Base-by-base conservation (phyloP, 1,140 invertebrate species). In the Brachionus calyciflorus region DNA sequence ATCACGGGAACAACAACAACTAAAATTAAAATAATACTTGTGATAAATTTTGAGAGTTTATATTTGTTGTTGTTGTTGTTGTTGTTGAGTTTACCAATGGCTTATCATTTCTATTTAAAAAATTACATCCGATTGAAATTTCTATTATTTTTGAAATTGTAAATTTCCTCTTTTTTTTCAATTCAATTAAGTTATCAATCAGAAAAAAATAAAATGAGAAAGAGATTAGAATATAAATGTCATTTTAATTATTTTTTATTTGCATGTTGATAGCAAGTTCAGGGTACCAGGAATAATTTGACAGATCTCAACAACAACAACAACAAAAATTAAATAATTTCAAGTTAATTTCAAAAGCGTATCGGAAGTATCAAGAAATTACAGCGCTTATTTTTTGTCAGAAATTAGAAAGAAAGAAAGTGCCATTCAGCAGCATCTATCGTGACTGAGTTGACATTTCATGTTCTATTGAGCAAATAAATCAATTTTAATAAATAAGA, bases 271-370 rank as follows among this genome's bases (percentile, higher is more conserved):
- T 60, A 37, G 30, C 55, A 37, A 60, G 30, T 60, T 60, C 3
- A 19, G 33, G 33, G 9, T n/a, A n/a, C n/a, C n/a, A n/a, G n/a
- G n/a, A n/a, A n/a, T n/a, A n/a, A n/a, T n/a, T 10, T 60, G 55
- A 60, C 55, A 60, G 55, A 60, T 60, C 19, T 60, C 9, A 37
- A 37, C 3, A 5, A 5, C 3, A 37, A 37, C 3, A 37, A 37
- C 3, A 37, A 37, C 33, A 37, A 37, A 65, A 65, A 65, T 65
- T 65, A 65, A 65, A 65, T 65, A 65, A 65, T 65, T 65, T 65
- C 60, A 44, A 65, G 60, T 65, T 65, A 65, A 65, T 65, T 65
- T 44, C n/a, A n/a, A n/a, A n/a, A n/a, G n/a, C n/a, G n/a, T n/a
- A n/a, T 19, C 55, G 55, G 55, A 60, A 60, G 28, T 60, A 33